Evolutionary conservation across 2,113 vertebrate species (phyloP).

Genomic region (Parotia lawesii): DNA sequence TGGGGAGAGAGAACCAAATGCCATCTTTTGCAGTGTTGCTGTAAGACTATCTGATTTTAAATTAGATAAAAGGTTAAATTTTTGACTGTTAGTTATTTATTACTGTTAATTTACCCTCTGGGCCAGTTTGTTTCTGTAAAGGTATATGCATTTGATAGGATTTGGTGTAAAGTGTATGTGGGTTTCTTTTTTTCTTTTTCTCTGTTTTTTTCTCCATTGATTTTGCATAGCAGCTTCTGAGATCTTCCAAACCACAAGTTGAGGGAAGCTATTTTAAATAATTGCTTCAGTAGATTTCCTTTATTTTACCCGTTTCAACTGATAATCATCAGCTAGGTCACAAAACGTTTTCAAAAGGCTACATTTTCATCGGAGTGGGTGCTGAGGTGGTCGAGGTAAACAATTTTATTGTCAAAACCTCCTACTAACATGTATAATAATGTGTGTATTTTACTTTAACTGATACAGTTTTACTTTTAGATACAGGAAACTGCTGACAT

Average conservation of each 20-base stretch:
- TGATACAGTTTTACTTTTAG: background rate
- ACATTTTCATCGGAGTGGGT: background rate
- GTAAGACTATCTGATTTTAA: background rate
- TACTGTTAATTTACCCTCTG: background rate
- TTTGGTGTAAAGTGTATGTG: rapidly evolving
- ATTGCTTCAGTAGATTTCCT: background rate
- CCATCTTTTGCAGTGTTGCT: background rate
- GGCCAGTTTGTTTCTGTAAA: background rate
- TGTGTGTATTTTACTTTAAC: background rate
- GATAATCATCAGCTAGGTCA: background rate
- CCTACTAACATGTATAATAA: background rate
- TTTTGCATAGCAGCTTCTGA: background rate
- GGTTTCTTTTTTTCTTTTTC: background rate
- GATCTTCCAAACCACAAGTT: background rate
- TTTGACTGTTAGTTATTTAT: background rate
- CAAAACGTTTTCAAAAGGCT: background rate
- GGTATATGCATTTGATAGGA: background rate
- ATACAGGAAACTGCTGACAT: background rate
- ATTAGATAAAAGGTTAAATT: background rate
- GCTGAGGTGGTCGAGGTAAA: background rate
- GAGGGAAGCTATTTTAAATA: background rate
- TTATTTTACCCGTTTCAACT: background rate
- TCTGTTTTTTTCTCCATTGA: background rate
- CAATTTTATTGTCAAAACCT: background rate
- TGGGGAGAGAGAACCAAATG: rapidly evolving